These are phyloP conservation scores for Halcyon chelicuti DNA, from an alignment of 2,797 vertebrate species.

Conservation along the genomic window DNA sequence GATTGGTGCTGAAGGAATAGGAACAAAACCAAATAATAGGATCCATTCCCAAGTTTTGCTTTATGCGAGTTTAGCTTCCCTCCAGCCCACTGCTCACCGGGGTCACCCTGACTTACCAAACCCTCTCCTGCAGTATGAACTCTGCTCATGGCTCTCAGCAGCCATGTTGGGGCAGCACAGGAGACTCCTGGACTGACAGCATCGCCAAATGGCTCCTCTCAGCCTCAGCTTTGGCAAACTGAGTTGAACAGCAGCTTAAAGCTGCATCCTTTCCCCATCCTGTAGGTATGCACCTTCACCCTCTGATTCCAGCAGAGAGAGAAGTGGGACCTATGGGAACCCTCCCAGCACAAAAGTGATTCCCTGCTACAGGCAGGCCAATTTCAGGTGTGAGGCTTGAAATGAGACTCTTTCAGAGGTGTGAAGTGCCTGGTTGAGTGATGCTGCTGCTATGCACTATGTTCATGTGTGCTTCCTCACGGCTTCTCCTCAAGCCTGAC, in stretches of 20 bases:
- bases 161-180: accelerated
- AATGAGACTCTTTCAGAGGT: not conserved
- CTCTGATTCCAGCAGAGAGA: not conserved
- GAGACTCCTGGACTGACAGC: not conserved
- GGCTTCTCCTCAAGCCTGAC: accelerated
- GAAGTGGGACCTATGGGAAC: not conserved
- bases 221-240: not conserved
- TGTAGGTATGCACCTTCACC: accelerated
- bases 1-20: not conserved
- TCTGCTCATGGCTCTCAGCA: not conserved
- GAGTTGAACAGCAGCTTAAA: not conserved
- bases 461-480: not conserved
- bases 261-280: not conserved
- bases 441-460: accelerated
- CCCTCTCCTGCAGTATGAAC: not conserved
- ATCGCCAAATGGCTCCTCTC: not conserved
- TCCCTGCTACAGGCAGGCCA: too few species aligned
- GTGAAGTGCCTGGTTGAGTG: not conserved
- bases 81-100: not conserved
- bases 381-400: not conserved
- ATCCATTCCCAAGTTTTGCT: not conserved
- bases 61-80: not conserved
- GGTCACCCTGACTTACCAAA: accelerated
- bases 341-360: accelerated
- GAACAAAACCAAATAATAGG: not conserved